These are phyloP conservation scores for Pteronura brasiliensis DNA, from an alignment of 2,113 vertebrate genomes.

Conservation along the genomic window DNA sequence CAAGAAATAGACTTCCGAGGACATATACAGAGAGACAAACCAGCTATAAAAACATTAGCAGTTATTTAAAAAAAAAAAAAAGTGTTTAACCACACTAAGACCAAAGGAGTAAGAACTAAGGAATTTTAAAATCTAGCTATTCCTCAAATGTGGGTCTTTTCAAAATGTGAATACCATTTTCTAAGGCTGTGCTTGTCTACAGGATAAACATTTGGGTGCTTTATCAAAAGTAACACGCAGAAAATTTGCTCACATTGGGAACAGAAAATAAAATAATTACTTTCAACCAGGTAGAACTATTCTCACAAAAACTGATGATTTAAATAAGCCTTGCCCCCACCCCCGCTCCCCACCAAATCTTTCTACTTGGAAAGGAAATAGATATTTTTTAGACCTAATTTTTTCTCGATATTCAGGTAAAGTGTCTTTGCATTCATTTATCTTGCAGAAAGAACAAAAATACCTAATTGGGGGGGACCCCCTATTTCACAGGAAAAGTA, in stretches of 20 bases:
- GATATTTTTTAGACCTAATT: neutral
- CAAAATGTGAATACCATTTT: neutral
- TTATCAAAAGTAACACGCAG: neutral
- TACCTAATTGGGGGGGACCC: neutral
- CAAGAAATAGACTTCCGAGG: neutral
- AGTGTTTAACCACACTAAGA: neutral
- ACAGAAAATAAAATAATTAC: neutral
- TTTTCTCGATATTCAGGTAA: neutral
- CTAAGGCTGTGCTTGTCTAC: neutral
- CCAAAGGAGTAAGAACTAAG: neutral
- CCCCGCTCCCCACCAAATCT: neutral
- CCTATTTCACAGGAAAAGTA: neutral
- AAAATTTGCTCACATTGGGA: neutral
- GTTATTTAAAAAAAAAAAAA: neutral
- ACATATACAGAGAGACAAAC: neutral
- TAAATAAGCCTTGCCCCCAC: neutral
- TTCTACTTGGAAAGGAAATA: neutral
- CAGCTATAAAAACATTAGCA: neutral
- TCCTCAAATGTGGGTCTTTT: neutral
- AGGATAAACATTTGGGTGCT: neutral
- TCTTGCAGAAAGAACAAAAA: neutral
- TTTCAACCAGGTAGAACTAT: neutral
- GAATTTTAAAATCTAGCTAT: neutral
- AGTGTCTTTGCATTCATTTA: neutral
- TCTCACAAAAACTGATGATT: neutral